Conservation (phyloP, 53 echinoderm and acorn worm genomes). For the Hippasteria phrygiana region DNA sequence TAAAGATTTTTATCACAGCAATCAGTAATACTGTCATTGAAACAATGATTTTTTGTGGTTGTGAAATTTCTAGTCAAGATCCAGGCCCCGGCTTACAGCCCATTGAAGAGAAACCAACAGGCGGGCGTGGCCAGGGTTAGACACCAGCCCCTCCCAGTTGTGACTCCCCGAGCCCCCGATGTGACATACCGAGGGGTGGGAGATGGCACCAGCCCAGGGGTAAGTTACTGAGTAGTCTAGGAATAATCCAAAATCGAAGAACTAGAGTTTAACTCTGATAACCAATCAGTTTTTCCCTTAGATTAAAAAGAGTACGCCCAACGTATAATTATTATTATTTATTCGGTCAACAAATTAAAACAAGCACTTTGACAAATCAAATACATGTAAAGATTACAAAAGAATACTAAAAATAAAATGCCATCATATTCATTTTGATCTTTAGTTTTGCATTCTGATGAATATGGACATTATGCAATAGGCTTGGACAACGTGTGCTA, state of each 20-base stretch:
- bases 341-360: no score
- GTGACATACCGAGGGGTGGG: slow-evolving; percentile 85
- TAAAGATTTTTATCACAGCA: not conserved
- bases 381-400: no score
- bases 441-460: no score
- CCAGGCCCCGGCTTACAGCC: slow-evolving; percentile 94
- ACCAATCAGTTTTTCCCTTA: no score
- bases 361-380: no score
- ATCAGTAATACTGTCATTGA: not conserved
- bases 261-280: no score
- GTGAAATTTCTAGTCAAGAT: slow-evolving; percentile 80
- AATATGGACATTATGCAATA: no score
- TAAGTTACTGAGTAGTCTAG: slow-evolving; percentile 43
- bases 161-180: slow-evolving; percentile 95
- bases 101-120: slow-evolving; percentile 78
- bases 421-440: no score
- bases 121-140: slow-evolving; percentile 79
- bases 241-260: not conserved
- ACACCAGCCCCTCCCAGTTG: slow-evolving; percentile 91
- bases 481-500: no score
- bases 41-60: not conserved
- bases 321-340: no score
- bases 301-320: no score
- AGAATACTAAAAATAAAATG: no score
- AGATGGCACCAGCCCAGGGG: slow-evolving; percentile 88